phyloP scores from a whole-genome alignment of 1,140 invertebrate genomes.

The Leptonema lineaticorne region DNA sequence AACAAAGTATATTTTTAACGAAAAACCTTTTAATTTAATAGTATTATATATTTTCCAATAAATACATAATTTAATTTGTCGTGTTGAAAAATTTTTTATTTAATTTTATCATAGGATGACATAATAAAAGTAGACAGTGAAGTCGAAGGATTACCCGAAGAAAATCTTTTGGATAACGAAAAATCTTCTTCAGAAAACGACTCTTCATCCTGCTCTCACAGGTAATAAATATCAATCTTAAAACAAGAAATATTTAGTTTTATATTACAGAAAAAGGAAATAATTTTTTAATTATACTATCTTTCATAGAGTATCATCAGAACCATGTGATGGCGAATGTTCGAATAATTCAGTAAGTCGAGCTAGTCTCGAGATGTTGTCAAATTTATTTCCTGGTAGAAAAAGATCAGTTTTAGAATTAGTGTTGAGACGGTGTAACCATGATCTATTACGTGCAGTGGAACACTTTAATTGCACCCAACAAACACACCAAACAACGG shows the following conservation, averaged over 20 bases:
- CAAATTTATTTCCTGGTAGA: slow-evolving; percentile 81
- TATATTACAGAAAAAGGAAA: not conserved
- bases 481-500: slow-evolving; percentile 3
- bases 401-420: slow-evolving; percentile 86
- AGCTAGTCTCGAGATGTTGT: slow-evolving; percentile 74
- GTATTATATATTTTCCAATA: no score
- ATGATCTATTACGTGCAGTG: slow-evolving; percentile 75
- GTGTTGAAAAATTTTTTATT: no score
- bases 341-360: slow-evolving; percentile 45
- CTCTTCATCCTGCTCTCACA: slow-evolving; percentile 12
- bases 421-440: slow-evolving; percentile 80
- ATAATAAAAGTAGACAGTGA: slow-evolving; percentile 36
- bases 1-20: not conserved
- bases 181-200: slow-evolving; percentile 12
- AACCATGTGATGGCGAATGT: slow-evolving; percentile 7
- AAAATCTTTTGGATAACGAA: slow-evolving; percentile 21
- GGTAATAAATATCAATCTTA: no score
- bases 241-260: not conserved
- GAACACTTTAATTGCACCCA: slow-evolving; percentile 56
- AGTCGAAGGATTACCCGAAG: slow-evolving; percentile 27
- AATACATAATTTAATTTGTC: no score
- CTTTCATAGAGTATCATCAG: not conserved
- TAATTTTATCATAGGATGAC: slow-evolving; percentile 37
- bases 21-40: no score
- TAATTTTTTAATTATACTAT: not conserved